Conservation (phyloP, 2,888 invertebrate genomes). For the Melipona bicolor region DNA sequence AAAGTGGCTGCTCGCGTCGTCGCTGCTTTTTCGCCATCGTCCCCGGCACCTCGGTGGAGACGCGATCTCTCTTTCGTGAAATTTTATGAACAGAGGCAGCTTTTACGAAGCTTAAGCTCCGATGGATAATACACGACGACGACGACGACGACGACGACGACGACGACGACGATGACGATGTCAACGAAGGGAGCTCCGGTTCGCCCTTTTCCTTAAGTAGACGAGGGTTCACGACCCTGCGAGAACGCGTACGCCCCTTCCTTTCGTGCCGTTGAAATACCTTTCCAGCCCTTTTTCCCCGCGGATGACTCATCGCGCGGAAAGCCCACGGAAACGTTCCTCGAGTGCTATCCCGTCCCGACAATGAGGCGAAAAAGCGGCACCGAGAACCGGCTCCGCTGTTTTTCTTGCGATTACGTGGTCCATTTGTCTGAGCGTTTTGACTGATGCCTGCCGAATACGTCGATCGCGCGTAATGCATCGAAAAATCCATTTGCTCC, state of each 20-base stretch:
- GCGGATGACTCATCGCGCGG: conserved; percentile 57
- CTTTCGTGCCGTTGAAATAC: conserved; percentile 9
- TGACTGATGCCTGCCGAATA: background rate
- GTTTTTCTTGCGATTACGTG: conserved; percentile 40
- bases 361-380: conserved; percentile 40
- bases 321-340: conserved; percentile 51
- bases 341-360: conserved; percentile 12
- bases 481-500: background rate
- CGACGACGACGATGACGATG: conserved; percentile 14
- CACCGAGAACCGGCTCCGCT: background rate
- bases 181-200: conserved; percentile 10
- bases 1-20: conserved; percentile 46
- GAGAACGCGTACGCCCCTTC: conserved; percentile 29
- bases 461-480: background rate
- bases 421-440: conserved; percentile 35
- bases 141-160: conserved; percentile 7
- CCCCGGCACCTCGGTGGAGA: background rate
- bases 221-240: conserved; percentile 55
- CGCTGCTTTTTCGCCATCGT: conserved; percentile 17
- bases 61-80: conserved; percentile 51
- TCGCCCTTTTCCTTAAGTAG: conserved; percentile 53
- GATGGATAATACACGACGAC: conserved; percentile 46
- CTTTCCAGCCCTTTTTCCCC: conserved; percentile 45
- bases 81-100: conserved; percentile 59
- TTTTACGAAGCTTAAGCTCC: conserved; percentile 53